phyloP scores from a whole-genome alignment of 2,888 invertebrate genomes.

The Rosalia funebris region DNA sequence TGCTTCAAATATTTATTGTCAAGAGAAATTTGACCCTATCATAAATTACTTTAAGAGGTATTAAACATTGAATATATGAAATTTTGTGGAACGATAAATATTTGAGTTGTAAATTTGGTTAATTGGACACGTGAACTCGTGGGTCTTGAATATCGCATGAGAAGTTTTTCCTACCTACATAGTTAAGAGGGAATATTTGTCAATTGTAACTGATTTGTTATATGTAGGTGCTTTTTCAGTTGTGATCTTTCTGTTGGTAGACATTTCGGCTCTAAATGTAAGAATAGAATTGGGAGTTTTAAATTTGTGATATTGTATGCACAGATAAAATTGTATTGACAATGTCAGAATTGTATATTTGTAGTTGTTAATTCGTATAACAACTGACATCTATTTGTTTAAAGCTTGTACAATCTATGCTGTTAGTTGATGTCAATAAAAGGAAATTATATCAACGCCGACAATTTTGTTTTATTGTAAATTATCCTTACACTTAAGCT shows the following conservation, averaged over 20 bases:
- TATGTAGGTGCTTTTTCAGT: conserved; percentile 21
- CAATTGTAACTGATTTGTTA: conserved; percentile 19
- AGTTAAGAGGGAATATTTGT: conserved; percentile 3
- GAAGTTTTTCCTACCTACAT: conserved; percentile 3
- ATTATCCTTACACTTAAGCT: too few relatives aligned
- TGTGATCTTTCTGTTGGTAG: conserved; percentile 25
- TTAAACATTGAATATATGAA: background rate
- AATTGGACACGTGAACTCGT: background rate
- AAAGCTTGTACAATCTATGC: conserved; percentile 63
- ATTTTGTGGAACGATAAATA: background rate
- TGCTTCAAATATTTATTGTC: conserved; percentile 2
- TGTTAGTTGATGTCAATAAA: conserved; percentile 63
- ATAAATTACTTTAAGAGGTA: background rate
- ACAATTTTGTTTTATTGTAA: conserved; percentile 20
- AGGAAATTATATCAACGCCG: conserved; percentile 54
- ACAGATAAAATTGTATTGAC: conserved; percentile 61
- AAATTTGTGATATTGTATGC: conserved; percentile 56
- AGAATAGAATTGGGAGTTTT: conserved; percentile 31
- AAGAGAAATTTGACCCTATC: background rate
- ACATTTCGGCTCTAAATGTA: conserved; percentile 25
- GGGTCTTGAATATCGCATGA: background rate
- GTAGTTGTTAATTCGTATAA: conserved; percentile 59
- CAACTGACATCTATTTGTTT: conserved; percentile 53
- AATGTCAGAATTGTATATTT: conserved; percentile 62
- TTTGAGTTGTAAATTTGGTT: background rate